phyloP scores from a whole-genome alignment of 1,140 invertebrate genomes.

The Andricus grossulariae region DNA sequence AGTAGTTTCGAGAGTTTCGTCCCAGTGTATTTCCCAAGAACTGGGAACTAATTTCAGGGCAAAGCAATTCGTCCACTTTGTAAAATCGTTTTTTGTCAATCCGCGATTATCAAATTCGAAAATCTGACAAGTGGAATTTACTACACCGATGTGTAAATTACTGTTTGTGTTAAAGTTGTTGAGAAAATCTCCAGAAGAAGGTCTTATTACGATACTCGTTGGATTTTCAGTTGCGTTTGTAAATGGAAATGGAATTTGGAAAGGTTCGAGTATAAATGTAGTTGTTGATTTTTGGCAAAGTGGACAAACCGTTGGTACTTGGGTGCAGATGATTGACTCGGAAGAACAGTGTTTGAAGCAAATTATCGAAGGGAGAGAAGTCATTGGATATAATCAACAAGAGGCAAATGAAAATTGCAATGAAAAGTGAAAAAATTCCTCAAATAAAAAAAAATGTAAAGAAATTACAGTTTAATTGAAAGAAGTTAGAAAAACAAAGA shows the following conservation, averaged over 20 bases:
- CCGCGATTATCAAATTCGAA: slow-evolving; percentile 69
- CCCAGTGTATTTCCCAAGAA: slow-evolving; percentile 68
- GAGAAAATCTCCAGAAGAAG: slow-evolving; percentile 66
- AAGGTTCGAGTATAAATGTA: slow-evolving; percentile 60
- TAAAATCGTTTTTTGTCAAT: slow-evolving; percentile 59
- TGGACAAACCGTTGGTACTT: slow-evolving; percentile 65
- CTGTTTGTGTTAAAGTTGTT: slow-evolving; percentile 58
- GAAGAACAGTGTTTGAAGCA: slow-evolving; percentile 69
- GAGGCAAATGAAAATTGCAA: not conserved
- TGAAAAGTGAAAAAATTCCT: not conserved
- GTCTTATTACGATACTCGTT: slow-evolving; percentile 62
- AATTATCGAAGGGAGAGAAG: slow-evolving; percentile 53
- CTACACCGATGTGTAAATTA: slow-evolving; percentile 69
- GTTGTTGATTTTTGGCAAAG: slow-evolving; percentile 54
- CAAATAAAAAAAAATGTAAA: not conserved
- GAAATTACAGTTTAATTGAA: not conserved
- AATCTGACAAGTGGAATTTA: slow-evolving; percentile 60
- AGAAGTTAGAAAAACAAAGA: no score
- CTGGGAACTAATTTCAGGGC: slow-evolving; percentile 61
- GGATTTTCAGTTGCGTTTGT: slow-evolving; percentile 58
- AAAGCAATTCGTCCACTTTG: slow-evolving; percentile 65
- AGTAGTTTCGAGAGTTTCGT: slow-evolving; percentile 57
- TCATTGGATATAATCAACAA: slow-evolving; percentile 41
- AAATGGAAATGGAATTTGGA: slow-evolving; percentile 68
- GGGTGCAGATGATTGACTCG: slow-evolving; percentile 65